These are phyloP conservation scores for Caenorhabditis sinica DNA, from an alignment of 2,888 invertebrate species.

Conservation along the genomic window DNA sequence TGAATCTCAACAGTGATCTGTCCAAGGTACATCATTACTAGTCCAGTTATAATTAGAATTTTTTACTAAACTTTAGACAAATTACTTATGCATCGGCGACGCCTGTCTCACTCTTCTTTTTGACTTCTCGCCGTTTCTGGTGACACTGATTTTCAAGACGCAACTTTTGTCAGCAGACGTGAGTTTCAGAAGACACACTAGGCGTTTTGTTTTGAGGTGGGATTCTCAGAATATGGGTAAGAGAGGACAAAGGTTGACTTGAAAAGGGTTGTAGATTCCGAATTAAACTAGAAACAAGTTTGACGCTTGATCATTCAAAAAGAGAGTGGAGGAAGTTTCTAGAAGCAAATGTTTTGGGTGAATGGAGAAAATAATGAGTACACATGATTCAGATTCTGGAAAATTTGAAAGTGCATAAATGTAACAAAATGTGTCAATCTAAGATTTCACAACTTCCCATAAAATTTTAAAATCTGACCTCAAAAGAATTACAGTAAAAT, in stretches of 20 bases:
- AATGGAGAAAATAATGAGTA: too few species aligned
- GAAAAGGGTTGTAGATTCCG: neutral
- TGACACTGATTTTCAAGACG: conserved; percentile 44
- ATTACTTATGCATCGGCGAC: conserved; percentile 56
- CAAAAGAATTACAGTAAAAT: too few species aligned
- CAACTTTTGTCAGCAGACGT: conserved; percentile 51
- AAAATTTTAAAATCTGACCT: too few species aligned
- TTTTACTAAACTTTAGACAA: conserved; percentile 33
- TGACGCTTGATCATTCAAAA: too few species aligned
- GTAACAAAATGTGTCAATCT: neutral
- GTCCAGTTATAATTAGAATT: neutral
- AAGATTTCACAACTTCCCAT: neutral
- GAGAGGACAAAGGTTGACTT: neutral
- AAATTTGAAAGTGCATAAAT: neutral
- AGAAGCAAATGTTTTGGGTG: too few species aligned
- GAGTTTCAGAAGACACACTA: conserved; percentile 9
- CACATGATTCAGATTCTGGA: neutral
- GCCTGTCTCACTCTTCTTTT: conserved; percentile 49
- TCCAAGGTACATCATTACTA: conserved; percentile 17
- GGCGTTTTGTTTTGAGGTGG: neutral
- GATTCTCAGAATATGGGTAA: neutral
- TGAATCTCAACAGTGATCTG: conserved; percentile 31
- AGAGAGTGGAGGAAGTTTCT: too few species aligned
- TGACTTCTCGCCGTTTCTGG: conserved; percentile 47
- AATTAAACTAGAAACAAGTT: too few species aligned